These are phyloP conservation scores for Cheiracanthium punctorium DNA, from an alignment of 2,888 invertebrate species.

Conservation along the genomic window DNA sequence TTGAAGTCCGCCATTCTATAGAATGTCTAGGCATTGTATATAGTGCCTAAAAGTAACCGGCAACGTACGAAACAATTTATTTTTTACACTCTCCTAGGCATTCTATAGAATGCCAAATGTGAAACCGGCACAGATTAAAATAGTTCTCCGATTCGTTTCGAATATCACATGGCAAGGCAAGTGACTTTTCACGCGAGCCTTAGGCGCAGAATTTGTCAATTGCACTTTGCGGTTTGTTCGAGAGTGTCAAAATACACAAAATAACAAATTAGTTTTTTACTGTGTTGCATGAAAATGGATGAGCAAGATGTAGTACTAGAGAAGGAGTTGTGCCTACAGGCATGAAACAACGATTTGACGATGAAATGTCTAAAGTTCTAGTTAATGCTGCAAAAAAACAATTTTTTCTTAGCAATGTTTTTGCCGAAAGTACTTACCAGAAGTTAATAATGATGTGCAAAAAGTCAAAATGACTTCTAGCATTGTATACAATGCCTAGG, in stretches of 20 bases:
- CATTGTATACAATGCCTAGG: too few species aligned
- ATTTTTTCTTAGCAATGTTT: neutral
- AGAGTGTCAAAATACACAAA: neutral
- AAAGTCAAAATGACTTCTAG: constrained; percentile 25
- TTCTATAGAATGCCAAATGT: too few species aligned
- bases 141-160: too few species aligned
- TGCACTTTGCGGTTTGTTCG: neutral
- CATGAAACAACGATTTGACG: constrained; percentile 25
- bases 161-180: too few species aligned
- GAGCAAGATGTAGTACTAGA: constrained; percentile 23
- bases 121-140: too few species aligned
- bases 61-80: too few species aligned
- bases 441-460: constrained; percentile 25
- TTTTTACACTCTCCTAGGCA: too few species aligned
- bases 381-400: constrained; percentile 20
- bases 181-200: too few species aligned
- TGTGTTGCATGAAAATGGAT: constrained; percentile 31
- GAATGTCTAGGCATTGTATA: too few species aligned
- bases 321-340: constrained; percentile 11
- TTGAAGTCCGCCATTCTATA: too few species aligned
- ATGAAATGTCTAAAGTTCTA: constrained; percentile 10
- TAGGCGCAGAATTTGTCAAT: too few species aligned
- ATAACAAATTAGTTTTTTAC: neutral
- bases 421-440: constrained; percentile 20
- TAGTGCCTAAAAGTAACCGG: too few species aligned